Evolutionary conservation across 2,113 vertebrate genomes (phyloP), one percentile per base, ranked within the genome.

Genomic region (Ceyx cyanopectus): DNA sequence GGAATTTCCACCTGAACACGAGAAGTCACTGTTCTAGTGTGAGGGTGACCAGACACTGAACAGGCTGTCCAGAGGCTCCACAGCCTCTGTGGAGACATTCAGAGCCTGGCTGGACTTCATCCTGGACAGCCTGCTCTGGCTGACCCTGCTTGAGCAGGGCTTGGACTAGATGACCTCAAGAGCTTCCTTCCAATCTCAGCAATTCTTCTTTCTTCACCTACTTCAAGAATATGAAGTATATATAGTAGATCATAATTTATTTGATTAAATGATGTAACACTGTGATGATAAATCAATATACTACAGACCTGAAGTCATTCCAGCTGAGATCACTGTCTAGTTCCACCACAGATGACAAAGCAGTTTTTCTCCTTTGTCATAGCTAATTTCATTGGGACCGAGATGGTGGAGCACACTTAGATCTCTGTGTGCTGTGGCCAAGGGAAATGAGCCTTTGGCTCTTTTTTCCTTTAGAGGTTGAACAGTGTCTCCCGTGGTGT

Each of bases 341-440:
- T 65, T 77, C n/a, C 18, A 72, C 37, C 11, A 22, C 29, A 41
- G 72, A 53, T 15, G 23, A 53, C 43, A 29, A 32, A 63, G 21
- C n/a, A 45, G n/a, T 14, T 43, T 80, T 80, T 74, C 29, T 68
- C 8, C 30, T 56, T 26, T 62, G 5, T 20, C 14, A 2, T 22
- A 9, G 66, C 54, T 46, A 9, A 29, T 41, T 58, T 65, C 40
- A 41, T 46, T 73, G 66, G 32, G 41, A 29, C 14, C 30, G 12
- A 51, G 79, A 7, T 1, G 3, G 8, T 2, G 30, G n/a, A 46
- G 45, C 2, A 1, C 18, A 51, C 27, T 14, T 48, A 12, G 56
- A 5, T 40, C 34, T 48, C 23, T 13, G 32, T 13, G n/a, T 40
- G 63, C 50, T 32, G 41, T 27, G 19, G 14, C 43, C 45, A 11